Evolutionary conservation across 2,113 vertebrate species (phyloP).

Genomic region (Syngnathoides biaculeatus): DNA sequence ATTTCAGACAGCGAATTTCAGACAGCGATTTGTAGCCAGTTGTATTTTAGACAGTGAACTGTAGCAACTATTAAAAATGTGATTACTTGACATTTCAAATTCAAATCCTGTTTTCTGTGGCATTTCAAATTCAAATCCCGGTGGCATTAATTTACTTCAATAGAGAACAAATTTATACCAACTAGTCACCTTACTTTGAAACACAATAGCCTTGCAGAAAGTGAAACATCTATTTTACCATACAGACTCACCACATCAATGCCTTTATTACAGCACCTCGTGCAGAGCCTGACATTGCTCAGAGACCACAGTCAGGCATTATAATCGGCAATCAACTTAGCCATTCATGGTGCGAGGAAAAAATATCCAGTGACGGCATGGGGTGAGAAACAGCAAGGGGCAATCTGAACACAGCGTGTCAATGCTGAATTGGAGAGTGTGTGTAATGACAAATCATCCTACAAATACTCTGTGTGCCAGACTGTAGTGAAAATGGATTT

Average conservation of each 20-base stretch:
- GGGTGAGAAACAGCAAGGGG: slow-evolving; percentile 42
- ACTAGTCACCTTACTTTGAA: slow-evolving; percentile 35
- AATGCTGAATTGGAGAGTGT: slow-evolving; percentile 52
- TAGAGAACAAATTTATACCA: too few species aligned
- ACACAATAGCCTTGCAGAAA: slow-evolving; percentile 32
- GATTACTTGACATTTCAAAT: too few species aligned
- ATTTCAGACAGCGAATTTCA: too few species aligned
- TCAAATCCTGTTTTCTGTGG: too few species aligned
- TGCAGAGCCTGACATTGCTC: slow-evolving; percentile 15
- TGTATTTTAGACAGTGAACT: too few species aligned
- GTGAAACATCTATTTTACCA: slow-evolving; percentile 37
- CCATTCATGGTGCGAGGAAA: slow-evolving; percentile 24
- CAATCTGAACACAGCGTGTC: slow-evolving; percentile 44
- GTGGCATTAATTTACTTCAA: too few species aligned
- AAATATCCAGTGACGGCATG: slow-evolving; percentile 25
- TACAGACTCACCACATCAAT: slow-evolving; percentile 19
- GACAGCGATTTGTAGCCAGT: too few species aligned
- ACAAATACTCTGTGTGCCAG: slow-evolving; percentile 40
- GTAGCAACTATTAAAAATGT: too few species aligned
- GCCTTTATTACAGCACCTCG: slow-evolving; percentile 28
- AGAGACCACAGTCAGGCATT: slow-evolving; percentile 21
- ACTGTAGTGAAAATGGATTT: slow-evolving; percentile 42
- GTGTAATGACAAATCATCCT: slow-evolving; percentile 65
- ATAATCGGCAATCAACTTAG: slow-evolving; percentile 31
- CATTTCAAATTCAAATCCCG: too few species aligned